These are phyloP conservation scores for Lepus townsendii DNA, from an alignment of 2,797 vertebrate species.

Conservation along the genomic window DNA sequence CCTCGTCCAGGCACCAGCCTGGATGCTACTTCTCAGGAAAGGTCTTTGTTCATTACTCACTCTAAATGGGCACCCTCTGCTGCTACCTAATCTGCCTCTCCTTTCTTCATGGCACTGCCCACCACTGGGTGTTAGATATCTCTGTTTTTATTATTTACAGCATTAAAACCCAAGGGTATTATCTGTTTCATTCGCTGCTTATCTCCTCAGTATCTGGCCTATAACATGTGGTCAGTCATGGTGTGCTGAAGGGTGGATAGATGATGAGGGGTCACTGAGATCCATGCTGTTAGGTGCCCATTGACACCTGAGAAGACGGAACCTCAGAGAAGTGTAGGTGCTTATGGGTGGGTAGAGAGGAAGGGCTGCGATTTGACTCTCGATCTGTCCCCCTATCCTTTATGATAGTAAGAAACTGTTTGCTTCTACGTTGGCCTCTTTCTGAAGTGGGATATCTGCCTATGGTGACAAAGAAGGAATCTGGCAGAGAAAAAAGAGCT, in stretches of 20 bases:
- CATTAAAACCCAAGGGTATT: not conserved
- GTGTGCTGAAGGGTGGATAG: not conserved
- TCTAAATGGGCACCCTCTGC: not conserved
- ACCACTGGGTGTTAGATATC: not conserved
- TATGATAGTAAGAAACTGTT: not conserved
- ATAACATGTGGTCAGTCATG: not conserved
- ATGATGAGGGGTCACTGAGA: not conserved
- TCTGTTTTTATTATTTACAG: not conserved
- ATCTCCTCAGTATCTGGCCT: not conserved
- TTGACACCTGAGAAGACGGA: slow-evolving; percentile 17
- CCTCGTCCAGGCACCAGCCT: not conserved
- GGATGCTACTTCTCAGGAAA: not conserved
- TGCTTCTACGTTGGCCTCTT: not conserved
- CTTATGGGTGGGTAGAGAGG: not conserved
- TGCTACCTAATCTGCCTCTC: not conserved
- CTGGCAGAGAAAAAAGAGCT: not conserved
- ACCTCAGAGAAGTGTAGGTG: not conserved
- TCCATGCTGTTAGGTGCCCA: not conserved
- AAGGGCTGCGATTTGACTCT: not conserved
- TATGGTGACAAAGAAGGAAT: not conserved
- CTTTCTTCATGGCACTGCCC: not conserved
- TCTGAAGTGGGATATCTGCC: not conserved
- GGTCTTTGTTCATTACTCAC: not conserved
- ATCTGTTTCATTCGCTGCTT: not conserved
- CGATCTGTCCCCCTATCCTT: not conserved